These are phyloP conservation scores for Urocolius indicus DNA, from an alignment of 2,113 vertebrate genomes.

Conservation along the genomic window DNA sequence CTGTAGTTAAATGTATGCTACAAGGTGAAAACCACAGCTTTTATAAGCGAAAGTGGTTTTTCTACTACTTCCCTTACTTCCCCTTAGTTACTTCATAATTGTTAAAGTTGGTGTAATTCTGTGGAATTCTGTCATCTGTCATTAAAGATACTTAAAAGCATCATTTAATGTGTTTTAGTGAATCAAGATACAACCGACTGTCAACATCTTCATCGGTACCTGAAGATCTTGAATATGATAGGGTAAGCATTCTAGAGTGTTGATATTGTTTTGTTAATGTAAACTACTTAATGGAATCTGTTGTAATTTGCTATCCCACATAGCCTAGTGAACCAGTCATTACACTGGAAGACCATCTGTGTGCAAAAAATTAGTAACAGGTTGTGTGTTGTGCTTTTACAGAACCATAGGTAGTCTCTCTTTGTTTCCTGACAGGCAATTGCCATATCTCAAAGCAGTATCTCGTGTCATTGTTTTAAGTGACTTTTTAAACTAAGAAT, in stretches of 20 bases:
- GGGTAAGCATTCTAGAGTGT: conserved; percentile 57
- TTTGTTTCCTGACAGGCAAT: not conserved
- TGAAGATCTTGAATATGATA: conserved; percentile 74
- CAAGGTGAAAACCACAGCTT: not conserved
- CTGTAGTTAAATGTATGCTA: not conserved
- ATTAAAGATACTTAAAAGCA: not conserved
- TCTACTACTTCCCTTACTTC: not conserved
- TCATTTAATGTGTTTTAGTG: conserved; percentile 52
- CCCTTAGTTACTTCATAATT: not conserved
- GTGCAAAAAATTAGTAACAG: not conserved
- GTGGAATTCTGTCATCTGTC: not conserved
- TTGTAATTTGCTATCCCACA: not conserved
- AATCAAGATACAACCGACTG: conserved; percentile 62
- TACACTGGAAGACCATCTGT: not conserved
- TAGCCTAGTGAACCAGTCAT: not conserved
- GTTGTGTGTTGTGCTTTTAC: not conserved
- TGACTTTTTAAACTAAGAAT: not conserved
- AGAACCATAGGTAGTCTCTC: not conserved
- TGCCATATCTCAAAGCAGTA: not conserved
- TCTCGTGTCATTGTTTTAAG: not conserved
- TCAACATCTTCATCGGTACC: conserved; percentile 66
- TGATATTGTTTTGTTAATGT: not conserved
- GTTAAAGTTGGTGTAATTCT: not conserved
- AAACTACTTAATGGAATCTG: not conserved
- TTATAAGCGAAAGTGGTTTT: not conserved